Percentiles rank a stretch among this genome's conserved stretches.
These are phyloP conservation scores for Perithous albicinctus DNA, from an alignment of 2,888 invertebrate genomes.

Conservation along the genomic window DNA sequence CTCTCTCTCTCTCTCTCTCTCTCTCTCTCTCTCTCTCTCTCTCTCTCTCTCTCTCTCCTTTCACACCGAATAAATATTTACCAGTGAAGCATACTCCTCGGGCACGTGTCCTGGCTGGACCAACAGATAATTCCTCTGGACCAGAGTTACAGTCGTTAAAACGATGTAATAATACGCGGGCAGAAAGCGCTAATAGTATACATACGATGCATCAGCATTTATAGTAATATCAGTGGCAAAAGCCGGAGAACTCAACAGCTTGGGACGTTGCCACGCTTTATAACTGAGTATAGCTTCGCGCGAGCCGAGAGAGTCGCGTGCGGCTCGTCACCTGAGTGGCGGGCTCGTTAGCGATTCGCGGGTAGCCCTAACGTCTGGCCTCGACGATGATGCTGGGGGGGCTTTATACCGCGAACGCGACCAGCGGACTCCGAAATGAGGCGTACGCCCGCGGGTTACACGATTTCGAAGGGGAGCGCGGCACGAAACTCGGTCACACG, in stretches of 20 bases:
- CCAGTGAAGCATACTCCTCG: conserved; percentile 31
- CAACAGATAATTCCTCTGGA: neutral
- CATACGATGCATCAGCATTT: conserved; percentile 1
- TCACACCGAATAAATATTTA: conserved; percentile 75
- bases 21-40: neutral
- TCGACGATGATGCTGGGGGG: conserved; percentile 11
- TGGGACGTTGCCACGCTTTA: neutral
- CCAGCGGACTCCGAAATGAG: conserved; percentile 1
- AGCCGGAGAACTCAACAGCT: neutral
- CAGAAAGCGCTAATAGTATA: conserved; percentile 5
- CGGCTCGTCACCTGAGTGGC: conserved; percentile 43
- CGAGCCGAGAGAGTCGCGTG: conserved; percentile 53
- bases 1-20: neutral
- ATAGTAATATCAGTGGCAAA: neutral
- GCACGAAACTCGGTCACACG: conserved; percentile 55
- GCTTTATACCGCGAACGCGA: conserved; percentile 4
- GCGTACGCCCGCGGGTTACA: conserved; percentile 43
- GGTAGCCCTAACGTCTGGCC: conserved; percentile 18
- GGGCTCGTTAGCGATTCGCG: conserved; percentile 41
- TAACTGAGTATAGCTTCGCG: neutral
- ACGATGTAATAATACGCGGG: conserved; percentile 17
- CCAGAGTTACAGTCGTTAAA: conserved; percentile 22
- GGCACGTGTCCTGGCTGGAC: conserved; percentile 13
- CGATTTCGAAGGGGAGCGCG: conserved; percentile 27
- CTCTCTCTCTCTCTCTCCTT: neutral